Base-by-base conservation (phyloP, 1,140 invertebrate species). In the Saccostrea echinata region DNA sequence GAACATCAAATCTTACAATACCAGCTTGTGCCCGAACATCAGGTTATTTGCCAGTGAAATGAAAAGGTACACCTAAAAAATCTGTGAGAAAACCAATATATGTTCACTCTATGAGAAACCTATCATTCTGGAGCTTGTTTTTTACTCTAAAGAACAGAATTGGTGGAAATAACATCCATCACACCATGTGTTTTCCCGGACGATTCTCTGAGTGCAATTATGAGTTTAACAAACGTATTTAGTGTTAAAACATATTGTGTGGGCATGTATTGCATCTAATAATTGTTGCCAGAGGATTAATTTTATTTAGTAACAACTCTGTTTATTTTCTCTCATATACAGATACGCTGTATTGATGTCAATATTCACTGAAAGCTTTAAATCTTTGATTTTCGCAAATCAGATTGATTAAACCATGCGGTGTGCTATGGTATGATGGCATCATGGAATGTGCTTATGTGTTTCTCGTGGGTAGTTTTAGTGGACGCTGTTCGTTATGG, bases 221-320 rank as follows among this genome's bases (percentile, higher is more conserved):
- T 76, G 68, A 76, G 68, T 76, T 76, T 76, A 30, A 76, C 68
- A 76, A 76, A 76, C 9, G 68, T 76, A 30, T 76, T 76, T 76
- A 76, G 68, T 76, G 68, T 76, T 76, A 76, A 76, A 76, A 76
- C 68, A 76, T 71, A 71, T 76, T 76, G 68, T 76, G 68, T 76
- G 68, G 68, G 68, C 68, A 76, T 30, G 13, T 30, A 30, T 76
- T 30, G 68, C 68, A 76, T 76, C 68, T 16, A 18, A 76, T 76
- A 12, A 76, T 76, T 16, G 13, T 30, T 76, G 68, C 68, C 30
- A 33, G 12, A 76, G 68, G 68, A 76, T 24, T 76, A 8, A 30
- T 30, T 33, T 27, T 30, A 30, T 64, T 64, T 27, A 30, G 68
- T 30, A 76, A 30, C 68, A 33, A 76, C 68, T 30, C 24, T 1